Conservation (phyloP, 2,113 vertebrate species). For the Poeciliopsis retropinna region DNA sequence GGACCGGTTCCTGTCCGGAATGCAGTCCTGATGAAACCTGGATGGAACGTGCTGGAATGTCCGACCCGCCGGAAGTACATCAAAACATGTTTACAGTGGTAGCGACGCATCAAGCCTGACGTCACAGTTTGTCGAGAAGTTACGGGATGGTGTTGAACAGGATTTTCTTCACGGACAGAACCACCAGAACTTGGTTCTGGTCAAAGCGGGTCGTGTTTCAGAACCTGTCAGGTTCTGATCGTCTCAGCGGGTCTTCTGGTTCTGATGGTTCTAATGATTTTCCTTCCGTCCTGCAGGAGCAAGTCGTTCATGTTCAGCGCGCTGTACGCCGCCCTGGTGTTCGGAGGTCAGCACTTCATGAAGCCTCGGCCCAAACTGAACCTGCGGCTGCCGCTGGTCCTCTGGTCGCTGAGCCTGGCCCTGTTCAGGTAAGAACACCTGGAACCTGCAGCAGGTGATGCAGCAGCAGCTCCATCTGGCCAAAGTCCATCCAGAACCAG, state of each 20-base stretch:
- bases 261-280: no score
- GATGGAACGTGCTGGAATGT: neutral
- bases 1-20: neutral
- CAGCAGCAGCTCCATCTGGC: no score
- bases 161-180: no score
- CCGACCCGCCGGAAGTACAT: neutral
- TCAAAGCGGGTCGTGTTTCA: neutral
- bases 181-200: neutral
- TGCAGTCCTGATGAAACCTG: neutral
- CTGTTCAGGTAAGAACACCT: constrained; percentile 83
- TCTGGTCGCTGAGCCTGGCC: constrained; percentile 87
- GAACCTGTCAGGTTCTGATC: no score
- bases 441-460: no score
- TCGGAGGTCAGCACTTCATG: constrained; percentile 83
- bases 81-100: neutral
- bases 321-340: constrained; percentile 79
- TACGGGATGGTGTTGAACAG: neutral
- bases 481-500: neutral
- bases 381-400: constrained; percentile 78
- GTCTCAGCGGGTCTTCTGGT: neutral
- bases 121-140: no score
- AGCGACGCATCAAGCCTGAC: no score
- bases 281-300: constrained; percentile 66
- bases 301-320: constrained; percentile 74
- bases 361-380: constrained; percentile 77